These are phyloP conservation scores for Gopherus evgoodei DNA, from an alignment of 2,113 vertebrate species.

Conservation along the genomic window DNA sequence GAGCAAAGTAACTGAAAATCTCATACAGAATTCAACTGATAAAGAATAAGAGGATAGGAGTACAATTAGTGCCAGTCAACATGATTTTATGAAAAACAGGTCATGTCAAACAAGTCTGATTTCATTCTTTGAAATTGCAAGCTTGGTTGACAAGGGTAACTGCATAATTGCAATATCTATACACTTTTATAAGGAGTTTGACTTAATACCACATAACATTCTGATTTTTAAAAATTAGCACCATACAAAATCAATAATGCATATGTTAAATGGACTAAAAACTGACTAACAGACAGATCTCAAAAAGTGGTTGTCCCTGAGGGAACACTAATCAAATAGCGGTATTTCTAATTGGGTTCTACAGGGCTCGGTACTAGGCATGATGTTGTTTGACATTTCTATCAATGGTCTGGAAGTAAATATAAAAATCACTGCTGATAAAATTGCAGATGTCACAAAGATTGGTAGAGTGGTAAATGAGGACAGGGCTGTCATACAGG, in stretches of 20 bases:
- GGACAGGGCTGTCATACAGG: not conserved
- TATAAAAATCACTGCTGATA: not conserved
- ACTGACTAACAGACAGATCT: not conserved
- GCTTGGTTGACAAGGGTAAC: not conserved
- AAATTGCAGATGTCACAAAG: not conserved
- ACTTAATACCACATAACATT: not conserved
- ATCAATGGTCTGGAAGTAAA: not conserved
- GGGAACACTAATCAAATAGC: not conserved
- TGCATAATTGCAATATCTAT: not conserved
- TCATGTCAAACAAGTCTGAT: not conserved
- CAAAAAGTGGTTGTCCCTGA: not conserved
- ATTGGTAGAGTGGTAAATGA: not conserved
- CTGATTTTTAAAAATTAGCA: not conserved
- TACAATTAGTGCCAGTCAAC: not conserved
- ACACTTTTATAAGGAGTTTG: not conserved
- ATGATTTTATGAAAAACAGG: not conserved
- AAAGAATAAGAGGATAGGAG: conserved; percentile 1
- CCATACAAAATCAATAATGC: not conserved
- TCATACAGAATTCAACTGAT: not conserved
- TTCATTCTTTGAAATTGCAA: not conserved
- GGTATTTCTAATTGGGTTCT: no score
- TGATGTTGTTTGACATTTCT: not conserved
- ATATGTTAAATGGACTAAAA: not conserved
- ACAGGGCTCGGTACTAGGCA: not conserved
- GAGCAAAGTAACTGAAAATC: not conserved